These are phyloP conservation scores for Eulimnadia texana DNA, from an alignment of 1,140 invertebrate genomes.

Conservation along the genomic window DNA sequence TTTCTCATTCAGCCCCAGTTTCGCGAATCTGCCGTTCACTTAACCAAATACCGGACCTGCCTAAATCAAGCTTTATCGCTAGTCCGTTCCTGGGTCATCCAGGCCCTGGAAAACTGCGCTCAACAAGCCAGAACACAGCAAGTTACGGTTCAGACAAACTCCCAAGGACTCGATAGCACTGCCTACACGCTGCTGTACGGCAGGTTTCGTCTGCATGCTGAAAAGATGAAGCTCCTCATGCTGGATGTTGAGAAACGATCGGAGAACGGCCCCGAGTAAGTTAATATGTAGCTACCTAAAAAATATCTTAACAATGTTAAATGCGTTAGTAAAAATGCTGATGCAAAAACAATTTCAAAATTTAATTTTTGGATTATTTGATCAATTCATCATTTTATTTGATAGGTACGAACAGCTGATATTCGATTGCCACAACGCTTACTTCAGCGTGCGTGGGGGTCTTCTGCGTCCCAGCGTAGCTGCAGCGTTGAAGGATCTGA, in stretches of 20 bases:
- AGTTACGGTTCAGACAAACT: not conserved
- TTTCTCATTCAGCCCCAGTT: slow-evolving; percentile 47
- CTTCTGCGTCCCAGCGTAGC: slow-evolving; percentile 60
- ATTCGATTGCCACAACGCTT: slow-evolving; percentile 69
- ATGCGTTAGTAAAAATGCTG: no score
- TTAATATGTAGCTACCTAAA: slow-evolving; percentile 19
- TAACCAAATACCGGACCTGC: slow-evolving; percentile 61
- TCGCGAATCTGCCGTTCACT: slow-evolving; percentile 53
- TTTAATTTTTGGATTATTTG: no score
- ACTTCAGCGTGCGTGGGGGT: slow-evolving; percentile 56
- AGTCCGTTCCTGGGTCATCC: slow-evolving; percentile 57
- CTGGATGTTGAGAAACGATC: slow-evolving; percentile 62
- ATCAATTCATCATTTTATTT: no score
- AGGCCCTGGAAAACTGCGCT: slow-evolving; percentile 57
- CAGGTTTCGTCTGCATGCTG: slow-evolving; percentile 77
- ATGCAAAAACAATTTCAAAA: no score
- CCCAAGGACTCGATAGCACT: slow-evolving; percentile 22
- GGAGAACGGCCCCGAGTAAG: slow-evolving; percentile 50
- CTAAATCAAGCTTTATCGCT: slow-evolving; percentile 60
- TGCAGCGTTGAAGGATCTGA: slow-evolving; percentile 55
- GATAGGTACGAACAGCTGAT: slow-evolving; percentile 63
- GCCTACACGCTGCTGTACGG: slow-evolving; percentile 80
- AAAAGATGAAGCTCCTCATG: slow-evolving; percentile 64
- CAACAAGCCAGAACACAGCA: slow-evolving; percentile 43
- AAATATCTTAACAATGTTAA: not conserved